Base-by-base conservation (phyloP, 2,888 invertebrate genomes). In the Flexamia atlantica region DNA sequence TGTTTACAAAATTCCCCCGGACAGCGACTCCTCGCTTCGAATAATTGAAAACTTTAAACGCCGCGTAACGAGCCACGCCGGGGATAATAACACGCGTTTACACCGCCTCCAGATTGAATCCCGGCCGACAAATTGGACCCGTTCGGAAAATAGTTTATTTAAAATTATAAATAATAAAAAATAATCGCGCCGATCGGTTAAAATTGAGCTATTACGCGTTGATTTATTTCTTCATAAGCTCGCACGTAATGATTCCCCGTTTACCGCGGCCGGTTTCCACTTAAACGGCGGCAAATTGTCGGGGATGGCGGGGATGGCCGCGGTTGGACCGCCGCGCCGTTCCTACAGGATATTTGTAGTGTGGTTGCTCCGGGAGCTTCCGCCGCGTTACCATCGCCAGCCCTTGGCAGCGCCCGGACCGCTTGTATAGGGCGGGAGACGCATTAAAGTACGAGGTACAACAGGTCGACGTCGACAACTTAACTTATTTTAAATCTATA, bases 181-280 rank as follows among this genome's bases (percentile, higher is more conserved):
- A 83, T 83, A 72, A 83, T 74, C 64, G 82, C 57, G 20, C 82
- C 70, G 30, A 28, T 40, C 64, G 79, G 74, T 25, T n/a, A 85
- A 83, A 85, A 85, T 84, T 83, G 85, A 84, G 83, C 85, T 81
- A 85, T 85, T 85, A 85, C 82, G 40, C 57, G 83, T 84, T 84
- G 86, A 86, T 86, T 86, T 86, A 86, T 86, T 85, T 86, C 86
- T 86, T 86, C 86, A 86, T 86, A 86, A 86, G 74, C 82, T 83
- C 28, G 82, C 74, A 40, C 36, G 82, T 83, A 83, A 83, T 74
- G 74, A 50, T 74, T 50, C 70, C 14, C 25, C 82, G 74, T 46
- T 83, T 50, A 42, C 60, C 23, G n/a, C 17, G 81, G 70, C 82
- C 70, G 70, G 70, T 82, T 81, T 46, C 64, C 50, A 82, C 82